phyloP scores from a whole-genome alignment of 1,140 invertebrate species.

The Leptinotarsa defecta region DNA sequence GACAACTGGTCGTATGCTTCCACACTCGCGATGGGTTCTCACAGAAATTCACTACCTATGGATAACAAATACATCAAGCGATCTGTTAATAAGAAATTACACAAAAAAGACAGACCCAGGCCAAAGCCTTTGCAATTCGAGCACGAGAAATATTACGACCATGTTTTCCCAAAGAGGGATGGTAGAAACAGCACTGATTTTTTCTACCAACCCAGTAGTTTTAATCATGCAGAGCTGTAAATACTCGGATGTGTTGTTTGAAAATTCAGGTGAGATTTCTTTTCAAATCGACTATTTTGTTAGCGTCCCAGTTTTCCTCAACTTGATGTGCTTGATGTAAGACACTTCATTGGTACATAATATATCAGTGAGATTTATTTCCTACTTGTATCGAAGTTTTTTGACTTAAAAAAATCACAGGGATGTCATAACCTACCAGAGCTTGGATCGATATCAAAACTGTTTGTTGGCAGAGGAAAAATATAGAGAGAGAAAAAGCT shows the following conservation, averaged over 20 bases:
- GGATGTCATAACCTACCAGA: too few relatives aligned
- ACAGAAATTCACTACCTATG: slow-evolving; percentile 38
- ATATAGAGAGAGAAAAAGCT: too few relatives aligned
- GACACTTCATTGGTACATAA: too few relatives aligned
- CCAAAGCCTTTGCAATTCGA: slow-evolving; percentile 52
- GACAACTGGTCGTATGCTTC: slow-evolving; percentile 47
- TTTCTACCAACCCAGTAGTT: slow-evolving; percentile 50
- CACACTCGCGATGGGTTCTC: slow-evolving; percentile 34
- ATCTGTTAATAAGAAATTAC: slow-evolving; percentile 35
- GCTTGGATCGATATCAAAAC: too few relatives aligned
- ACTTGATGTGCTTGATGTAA: too few relatives aligned
- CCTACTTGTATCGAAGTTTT: too few relatives aligned
- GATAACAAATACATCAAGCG: slow-evolving; percentile 43
- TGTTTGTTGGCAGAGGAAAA: too few relatives aligned
- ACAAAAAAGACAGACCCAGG: slow-evolving; percentile 37
- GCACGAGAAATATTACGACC: slow-evolving; percentile 53
- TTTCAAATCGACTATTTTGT: background rate
- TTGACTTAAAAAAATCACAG: too few relatives aligned
- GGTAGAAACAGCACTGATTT: slow-evolving; percentile 38
- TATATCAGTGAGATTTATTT: too few relatives aligned
- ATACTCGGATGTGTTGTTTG: slow-evolving; percentile 33
- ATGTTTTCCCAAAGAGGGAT: slow-evolving; percentile 51
- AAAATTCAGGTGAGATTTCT: slow-evolving; percentile 2
- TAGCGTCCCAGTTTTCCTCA: too few relatives aligned
- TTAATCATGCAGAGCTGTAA: slow-evolving; percentile 55